A percentile compares a stretch with the other conserved stretches of the same genome.
Evolutionary conservation across 2,888 invertebrate genomes (phyloP).

Genomic region (Cremastobaeus sp.): DNA sequence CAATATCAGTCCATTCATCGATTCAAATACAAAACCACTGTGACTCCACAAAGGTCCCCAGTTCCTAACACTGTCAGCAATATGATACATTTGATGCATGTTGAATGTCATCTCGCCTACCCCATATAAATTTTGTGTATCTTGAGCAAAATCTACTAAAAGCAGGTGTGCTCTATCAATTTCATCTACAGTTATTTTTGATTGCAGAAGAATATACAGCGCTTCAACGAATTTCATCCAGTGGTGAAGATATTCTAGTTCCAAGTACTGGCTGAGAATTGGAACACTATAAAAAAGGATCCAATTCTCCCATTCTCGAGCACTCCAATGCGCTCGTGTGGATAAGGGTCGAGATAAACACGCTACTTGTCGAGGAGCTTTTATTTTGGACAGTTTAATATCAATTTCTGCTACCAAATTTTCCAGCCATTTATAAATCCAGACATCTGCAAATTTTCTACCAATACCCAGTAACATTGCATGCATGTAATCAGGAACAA

Average conservation of each 20-base stretch:
- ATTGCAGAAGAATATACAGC: constrained; percentile 3
- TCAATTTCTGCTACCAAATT: constrained; percentile 2
- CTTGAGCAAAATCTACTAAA: constrained; percentile 2
- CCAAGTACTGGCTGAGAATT: constrained; percentile 3
- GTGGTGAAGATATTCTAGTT: not conserved
- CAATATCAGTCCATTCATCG: not conserved
- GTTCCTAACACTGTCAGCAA: not conserved
- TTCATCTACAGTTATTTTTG: constrained; percentile 3
- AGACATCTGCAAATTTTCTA: constrained; percentile 46
- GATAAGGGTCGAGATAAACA: constrained; percentile 22
- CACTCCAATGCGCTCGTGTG: constrained; percentile 31
- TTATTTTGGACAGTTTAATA: constrained; percentile 4
- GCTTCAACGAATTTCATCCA: constrained; percentile 9
- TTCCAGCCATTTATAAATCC: constrained; percentile 21
- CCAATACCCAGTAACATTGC: constrained; percentile 45
- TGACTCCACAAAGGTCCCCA: constrained; percentile 4
- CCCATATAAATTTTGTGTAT: constrained; percentile 2
- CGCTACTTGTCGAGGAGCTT: constrained; percentile 14
- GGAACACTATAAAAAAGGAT: constrained; percentile 28
- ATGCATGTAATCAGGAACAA: constrained; percentile 62
- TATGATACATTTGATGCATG: not conserved
- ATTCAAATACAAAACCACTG: not conserved
- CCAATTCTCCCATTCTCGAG: constrained; percentile 25
- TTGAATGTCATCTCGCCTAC: not conserved
- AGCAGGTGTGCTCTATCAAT: constrained; percentile 18